Percentiles rank a stretch among this genome's conserved stretches.
phyloP scores from a whole-genome alignment of 1,140 invertebrate genomes.

The Eriosoma lanigerum region DNA sequence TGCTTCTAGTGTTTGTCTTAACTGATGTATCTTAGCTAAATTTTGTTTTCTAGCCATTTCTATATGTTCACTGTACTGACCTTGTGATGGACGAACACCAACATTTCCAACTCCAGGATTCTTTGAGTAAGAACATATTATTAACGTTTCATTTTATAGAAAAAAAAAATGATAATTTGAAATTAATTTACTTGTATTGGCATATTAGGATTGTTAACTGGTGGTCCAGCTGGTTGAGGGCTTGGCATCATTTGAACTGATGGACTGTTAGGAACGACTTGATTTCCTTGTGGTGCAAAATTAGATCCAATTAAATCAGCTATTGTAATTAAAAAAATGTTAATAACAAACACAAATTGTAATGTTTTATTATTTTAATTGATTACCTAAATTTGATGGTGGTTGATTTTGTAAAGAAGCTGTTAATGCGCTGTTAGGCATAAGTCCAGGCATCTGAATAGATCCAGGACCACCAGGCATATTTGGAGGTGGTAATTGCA shows the following conservation, averaged over 20 bases:
- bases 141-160: background rate
- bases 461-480: constrained; percentile 33
- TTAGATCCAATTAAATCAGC: constrained; percentile 44
- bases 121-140: background rate
- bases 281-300: constrained; percentile 40
- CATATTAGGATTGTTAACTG: constrained; percentile 37
- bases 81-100: constrained; percentile 39
- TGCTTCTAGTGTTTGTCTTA: constrained; percentile 72
- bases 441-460: constrained; percentile 35
- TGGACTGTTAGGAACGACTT: constrained; percentile 9
- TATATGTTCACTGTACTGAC: constrained; percentile 58
- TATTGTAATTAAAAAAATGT: background rate
- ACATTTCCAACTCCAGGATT: constrained; percentile 38
- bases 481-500: constrained; percentile 21
- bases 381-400: constrained; percentile 30
- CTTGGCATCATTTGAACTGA: constrained; percentile 44
- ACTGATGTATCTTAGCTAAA: constrained; percentile 67
- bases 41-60: constrained; percentile 70
- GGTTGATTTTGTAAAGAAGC: constrained; percentile 43
- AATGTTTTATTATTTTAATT: background rate
- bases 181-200: constrained; percentile 25
- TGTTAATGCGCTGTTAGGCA: constrained; percentile 30
- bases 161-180: background rate
- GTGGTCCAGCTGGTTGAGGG: constrained; percentile 23
- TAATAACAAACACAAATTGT: background rate